Evolutionary conservation across 2,888 invertebrate species (phyloP).

Genomic region (Alviniconcha strummeri): DNA sequence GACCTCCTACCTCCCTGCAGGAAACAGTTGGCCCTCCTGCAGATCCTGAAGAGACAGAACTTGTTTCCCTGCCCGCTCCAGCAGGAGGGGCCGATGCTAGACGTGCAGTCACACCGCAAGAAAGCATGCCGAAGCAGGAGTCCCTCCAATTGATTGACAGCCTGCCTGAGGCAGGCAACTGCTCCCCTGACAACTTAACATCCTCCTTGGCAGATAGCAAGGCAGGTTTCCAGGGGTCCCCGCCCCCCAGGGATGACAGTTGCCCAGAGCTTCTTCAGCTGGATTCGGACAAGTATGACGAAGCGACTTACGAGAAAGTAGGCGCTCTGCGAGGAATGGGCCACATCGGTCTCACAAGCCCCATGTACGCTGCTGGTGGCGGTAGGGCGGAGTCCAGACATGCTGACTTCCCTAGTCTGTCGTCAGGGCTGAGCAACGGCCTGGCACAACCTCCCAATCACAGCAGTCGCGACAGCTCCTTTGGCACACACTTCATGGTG

Average conservation of each 20-base stretch:
- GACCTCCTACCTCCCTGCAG: conserved; percentile 5
- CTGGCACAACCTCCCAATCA: neutral
- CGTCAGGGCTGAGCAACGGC: conserved; percentile 12
- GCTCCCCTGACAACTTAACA: neutral
- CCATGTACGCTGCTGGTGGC: conserved; percentile 6
- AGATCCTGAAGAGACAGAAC: conserved; percentile 1
- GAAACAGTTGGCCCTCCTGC: conserved; percentile 20
- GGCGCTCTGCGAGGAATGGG: conserved; percentile 4
- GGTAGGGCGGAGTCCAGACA: neutral
- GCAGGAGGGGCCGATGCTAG: neutral
- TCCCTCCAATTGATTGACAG: conserved; percentile 1
- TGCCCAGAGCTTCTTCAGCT: conserved; percentile 31
- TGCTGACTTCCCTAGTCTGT: conserved; percentile 26
- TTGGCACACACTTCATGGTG: conserved; percentile 17
- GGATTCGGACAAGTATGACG: conserved; percentile 39
- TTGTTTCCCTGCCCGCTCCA: neutral
- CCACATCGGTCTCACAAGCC: neutral
- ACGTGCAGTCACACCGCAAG: neutral
- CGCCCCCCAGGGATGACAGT: neutral
- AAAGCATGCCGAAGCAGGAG: conserved; percentile 17
- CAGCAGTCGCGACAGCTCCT: neutral
- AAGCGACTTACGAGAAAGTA: conserved; percentile 37
- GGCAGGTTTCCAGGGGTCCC: neutral
- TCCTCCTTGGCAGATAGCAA: neutral
- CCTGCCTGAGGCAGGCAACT: neutral